Percentiles rank a stretch among this genome's conserved stretches.
phyloP scores from a whole-genome alignment of 2,113 vertebrate species.

The Nannospalax galili region DNA sequence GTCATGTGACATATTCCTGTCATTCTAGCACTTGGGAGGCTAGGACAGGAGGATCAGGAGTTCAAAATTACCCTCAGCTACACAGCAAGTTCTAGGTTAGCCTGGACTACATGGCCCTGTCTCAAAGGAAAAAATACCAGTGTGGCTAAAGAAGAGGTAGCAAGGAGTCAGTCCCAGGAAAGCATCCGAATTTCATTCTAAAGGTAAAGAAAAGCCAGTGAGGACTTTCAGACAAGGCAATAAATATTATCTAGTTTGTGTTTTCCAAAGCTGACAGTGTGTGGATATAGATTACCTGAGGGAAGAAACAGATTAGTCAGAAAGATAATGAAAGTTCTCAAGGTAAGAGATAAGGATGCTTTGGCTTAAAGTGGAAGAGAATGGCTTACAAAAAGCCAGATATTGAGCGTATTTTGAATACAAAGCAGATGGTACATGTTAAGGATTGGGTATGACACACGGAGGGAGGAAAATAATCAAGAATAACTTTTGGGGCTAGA shows the following conservation, averaged over 20 bases:
- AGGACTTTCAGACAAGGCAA: neutral
- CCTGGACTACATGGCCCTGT: neutral
- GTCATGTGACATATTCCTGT: neutral
- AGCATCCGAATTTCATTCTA: no score
- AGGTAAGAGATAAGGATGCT: constrained; percentile 3
- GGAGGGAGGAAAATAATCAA: neutral
- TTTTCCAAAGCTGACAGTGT: neutral
- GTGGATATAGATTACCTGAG: neutral
- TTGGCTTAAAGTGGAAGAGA: neutral
- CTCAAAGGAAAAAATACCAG: neutral
- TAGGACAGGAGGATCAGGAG: neutral
- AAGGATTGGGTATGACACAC: neutral
- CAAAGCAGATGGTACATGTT: neutral
- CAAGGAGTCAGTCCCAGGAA: neutral
- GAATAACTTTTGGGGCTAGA: no score
- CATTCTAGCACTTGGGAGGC: neutral
- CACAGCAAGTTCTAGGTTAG: neutral
- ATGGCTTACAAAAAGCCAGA: neutral
- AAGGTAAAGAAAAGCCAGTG: no score
- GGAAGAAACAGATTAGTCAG: neutral
- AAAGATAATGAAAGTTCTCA: constrained; percentile 1
- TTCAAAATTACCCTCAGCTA: neutral
- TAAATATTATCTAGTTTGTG: neutral
- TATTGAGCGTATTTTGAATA: neutral
- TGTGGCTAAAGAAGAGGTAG: neutral